A percentile compares a stretch with the other conserved stretches of the same genome.
Conservation (phyloP, 2,888 invertebrate genomes). For the Heteropelma amictum region DNA sequence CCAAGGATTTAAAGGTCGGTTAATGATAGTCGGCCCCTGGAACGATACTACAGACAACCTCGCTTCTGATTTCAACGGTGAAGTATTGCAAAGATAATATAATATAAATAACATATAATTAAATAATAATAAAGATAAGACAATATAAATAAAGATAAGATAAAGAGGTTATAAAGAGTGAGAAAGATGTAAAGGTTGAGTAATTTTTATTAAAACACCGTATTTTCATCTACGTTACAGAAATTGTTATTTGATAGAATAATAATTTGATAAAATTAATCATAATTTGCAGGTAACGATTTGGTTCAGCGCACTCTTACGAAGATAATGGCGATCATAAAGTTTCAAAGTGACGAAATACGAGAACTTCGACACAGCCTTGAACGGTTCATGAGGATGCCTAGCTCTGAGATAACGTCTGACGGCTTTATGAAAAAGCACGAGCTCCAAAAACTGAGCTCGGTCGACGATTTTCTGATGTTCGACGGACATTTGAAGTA, state of each 20-base stretch:
- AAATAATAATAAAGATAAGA: background rate
- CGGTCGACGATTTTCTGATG: background rate
- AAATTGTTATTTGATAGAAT: background rate
- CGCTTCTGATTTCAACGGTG: background rate
- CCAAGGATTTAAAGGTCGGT: background rate
- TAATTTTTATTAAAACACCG: background rate
- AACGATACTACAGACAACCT: background rate
- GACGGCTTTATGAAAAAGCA: conserved; percentile 10
- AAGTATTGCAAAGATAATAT: background rate
- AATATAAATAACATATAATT: background rate
- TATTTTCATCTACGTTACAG: background rate
- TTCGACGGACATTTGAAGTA: background rate
- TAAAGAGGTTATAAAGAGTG: conserved; percentile 7
- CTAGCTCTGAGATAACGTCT: background rate
- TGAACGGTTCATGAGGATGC: background rate
- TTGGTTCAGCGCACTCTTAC: background rate
- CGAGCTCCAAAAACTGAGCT: background rate
- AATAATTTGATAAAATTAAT: background rate
- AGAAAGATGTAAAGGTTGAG: conserved; percentile 1
- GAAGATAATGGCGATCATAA: background rate
- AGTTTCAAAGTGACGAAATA: conserved; percentile 8
- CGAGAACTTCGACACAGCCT: conserved; percentile 3
- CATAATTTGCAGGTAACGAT: background rate
- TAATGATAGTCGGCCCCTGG: background rate
- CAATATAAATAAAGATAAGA: conserved; percentile 5